These are phyloP conservation scores for Drosophila nigromelanica DNA, from an alignment of 1,140 invertebrate species.

Conservation along the genomic window DNA sequence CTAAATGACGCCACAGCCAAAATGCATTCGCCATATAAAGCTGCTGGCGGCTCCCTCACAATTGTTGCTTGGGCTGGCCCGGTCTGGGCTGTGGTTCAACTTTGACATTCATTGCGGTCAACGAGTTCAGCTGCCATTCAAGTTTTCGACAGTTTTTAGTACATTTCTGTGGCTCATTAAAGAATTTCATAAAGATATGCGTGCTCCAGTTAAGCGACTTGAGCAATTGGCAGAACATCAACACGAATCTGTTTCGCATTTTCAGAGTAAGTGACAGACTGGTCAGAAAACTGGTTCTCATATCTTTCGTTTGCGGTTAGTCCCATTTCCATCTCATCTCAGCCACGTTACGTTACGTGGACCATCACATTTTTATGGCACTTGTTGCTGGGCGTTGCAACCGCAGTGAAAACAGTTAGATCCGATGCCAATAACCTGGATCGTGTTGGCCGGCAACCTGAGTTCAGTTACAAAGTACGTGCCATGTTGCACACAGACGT, in stretches of 20 bases:
- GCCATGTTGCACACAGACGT: not conserved
- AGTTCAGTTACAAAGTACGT: constrained; percentile 12
- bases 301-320: constrained; percentile 45
- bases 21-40: constrained; percentile 67
- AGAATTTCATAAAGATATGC: constrained; percentile 27
- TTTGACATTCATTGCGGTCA: constrained; percentile 59
- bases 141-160: constrained; percentile 17
- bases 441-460: not conserved
- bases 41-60: constrained; percentile 20
- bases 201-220: constrained; percentile 19
- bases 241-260: constrained; percentile 44
- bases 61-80: constrained; percentile 6
- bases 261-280: constrained; percentile 42
- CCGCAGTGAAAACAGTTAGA: constrained; percentile 68
- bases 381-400: constrained; percentile 51
- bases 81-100: constrained; percentile 46
- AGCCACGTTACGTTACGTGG: constrained; percentile 18
- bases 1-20: constrained; percentile 65
- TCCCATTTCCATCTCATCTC: constrained; percentile 55
- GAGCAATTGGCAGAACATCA: constrained; percentile 33
- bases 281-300: constrained; percentile 58
- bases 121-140: constrained; percentile 4
- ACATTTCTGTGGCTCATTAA: constrained; percentile 25
- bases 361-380: constrained; percentile 41
- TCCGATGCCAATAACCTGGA: constrained; percentile 72